These are phyloP conservation scores for Sprattus sprattus DNA, from an alignment of 2,113 vertebrate species.

Conservation along the genomic window DNA sequence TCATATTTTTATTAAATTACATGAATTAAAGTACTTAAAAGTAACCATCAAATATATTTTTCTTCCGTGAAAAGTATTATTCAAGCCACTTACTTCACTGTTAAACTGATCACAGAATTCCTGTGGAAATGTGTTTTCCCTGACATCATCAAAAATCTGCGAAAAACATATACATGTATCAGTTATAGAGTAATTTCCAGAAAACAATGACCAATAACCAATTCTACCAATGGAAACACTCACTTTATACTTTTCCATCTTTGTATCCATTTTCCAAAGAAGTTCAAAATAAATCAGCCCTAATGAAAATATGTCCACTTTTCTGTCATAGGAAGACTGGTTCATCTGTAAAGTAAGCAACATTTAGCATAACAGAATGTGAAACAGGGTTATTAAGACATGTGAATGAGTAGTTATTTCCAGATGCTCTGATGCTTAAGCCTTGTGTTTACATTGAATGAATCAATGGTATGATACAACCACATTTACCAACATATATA, in stretches of 20 bases:
- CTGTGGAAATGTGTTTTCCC: conserved; percentile 39
- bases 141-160: conserved; percentile 35
- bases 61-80: not conserved
- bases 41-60: no score
- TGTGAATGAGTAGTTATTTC: not conserved
- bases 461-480: not conserved
- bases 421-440: not conserved
- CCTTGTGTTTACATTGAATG: not conserved
- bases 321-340: conserved; percentile 57
- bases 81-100: conserved; percentile 54
- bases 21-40: no score
- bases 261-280: conserved; percentile 52
- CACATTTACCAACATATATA: no score
- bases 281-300: conserved; percentile 85
- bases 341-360: conserved; percentile 28
- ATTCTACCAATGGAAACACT: conserved; percentile 29
- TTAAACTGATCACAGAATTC: conserved; percentile 46
- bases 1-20: no score
- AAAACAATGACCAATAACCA: not conserved
- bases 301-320: conserved; percentile 86
- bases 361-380: not conserved
- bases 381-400: no score
- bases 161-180: not conserved
- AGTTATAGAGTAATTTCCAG: not conserved
- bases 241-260: conserved; percentile 45